phyloP scores from a whole-genome alignment of 92 coral and sea anemone species.

The Phenganax subtilis region DNA sequence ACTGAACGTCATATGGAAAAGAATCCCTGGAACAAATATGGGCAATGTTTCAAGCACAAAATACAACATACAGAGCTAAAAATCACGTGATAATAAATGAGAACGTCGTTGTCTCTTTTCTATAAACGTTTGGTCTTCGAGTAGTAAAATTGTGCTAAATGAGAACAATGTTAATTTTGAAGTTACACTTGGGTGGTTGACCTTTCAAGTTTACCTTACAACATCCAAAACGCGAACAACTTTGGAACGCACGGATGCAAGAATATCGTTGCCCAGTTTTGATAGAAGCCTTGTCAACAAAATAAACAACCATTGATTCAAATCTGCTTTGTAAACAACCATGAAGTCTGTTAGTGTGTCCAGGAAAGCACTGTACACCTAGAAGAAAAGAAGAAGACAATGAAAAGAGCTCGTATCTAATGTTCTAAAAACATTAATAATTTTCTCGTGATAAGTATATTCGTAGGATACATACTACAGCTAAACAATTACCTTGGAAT shows the following conservation, averaged over 20 bases:
- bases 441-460: not conserved
- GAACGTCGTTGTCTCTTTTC: too few species aligned
- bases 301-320: conserved; percentile 96
- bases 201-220: conserved; percentile 57
- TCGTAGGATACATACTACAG: not conserved
- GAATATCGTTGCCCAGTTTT: conserved; percentile 85
- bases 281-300: conserved; percentile 83
- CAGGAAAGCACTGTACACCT: conserved; percentile 90
- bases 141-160: too few species aligned
- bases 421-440: not conserved
- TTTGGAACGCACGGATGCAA: conserved; percentile 87
- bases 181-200: not conserved
- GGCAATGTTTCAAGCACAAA: not conserved
- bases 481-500: conserved; percentile 70
- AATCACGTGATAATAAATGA: too few species aligned
- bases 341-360: conserved; percentile 92
- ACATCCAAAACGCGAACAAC: conserved; percentile 89
- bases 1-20: conserved; percentile 91
- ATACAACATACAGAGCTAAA: not conserved
- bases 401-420: not conserved
- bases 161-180: too few species aligned
- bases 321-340: conserved; percentile 87
- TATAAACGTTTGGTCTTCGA: too few species aligned
- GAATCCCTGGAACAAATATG: conserved; percentile 63
- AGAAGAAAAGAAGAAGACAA: conserved; percentile 5